Evolutionary conservation across 2,797 vertebrate species (phyloP).

Genomic region (Clamator glandarius): DNA sequence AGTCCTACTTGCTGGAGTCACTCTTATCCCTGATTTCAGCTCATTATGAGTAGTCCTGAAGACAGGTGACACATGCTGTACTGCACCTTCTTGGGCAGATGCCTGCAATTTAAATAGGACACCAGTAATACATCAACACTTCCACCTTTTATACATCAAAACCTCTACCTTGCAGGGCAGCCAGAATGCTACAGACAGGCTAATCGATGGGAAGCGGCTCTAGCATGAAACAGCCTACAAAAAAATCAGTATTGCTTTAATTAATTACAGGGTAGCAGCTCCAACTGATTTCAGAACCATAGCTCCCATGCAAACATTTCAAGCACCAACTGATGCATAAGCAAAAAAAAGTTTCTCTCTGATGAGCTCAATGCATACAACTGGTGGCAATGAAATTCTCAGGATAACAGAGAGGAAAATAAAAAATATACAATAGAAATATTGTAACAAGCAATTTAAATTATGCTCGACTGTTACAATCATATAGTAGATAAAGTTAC

Average conservation of each 20-base stretch:
- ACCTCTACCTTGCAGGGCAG: background rate
- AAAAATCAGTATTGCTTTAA: background rate
- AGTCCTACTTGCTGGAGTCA: background rate
- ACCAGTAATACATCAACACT: background rate
- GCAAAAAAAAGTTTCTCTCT: background rate
- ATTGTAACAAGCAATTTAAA: background rate
- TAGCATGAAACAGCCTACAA: background rate
- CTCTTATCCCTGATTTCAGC: background rate
- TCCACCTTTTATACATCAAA: background rate
- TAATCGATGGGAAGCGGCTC: background rate
- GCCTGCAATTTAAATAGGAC: background rate
- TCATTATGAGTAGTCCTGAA: background rate
- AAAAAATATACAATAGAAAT: background rate
- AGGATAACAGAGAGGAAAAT: background rate
- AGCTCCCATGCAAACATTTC: background rate
- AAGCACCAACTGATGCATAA: background rate
- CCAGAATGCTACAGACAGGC: background rate
- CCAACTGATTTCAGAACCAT: background rate
- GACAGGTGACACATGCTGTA: background rate
- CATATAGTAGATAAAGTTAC: background rate
- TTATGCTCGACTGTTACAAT: background rate
- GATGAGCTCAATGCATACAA: background rate
- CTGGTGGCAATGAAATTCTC: background rate
- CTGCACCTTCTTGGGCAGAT: background rate
- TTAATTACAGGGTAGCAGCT: background rate